Evolutionary conservation across 2,797 vertebrate species (phyloP).

Genomic region (Austrolebias charrua): DNA sequence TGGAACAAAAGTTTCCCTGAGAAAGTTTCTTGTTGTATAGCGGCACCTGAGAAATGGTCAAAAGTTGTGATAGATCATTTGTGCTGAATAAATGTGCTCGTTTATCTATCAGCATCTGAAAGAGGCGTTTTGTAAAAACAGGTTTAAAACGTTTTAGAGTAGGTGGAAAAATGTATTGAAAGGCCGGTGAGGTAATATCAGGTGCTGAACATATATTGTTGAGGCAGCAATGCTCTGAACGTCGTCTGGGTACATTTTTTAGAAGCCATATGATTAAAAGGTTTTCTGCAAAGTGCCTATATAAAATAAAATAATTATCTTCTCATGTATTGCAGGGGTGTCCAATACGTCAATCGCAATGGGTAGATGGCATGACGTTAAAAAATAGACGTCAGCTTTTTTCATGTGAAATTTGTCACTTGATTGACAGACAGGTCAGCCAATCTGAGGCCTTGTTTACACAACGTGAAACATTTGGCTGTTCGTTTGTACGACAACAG

Average conservation of each 20-base stretch:
- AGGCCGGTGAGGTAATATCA: slow-evolving; percentile 19
- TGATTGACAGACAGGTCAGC: too few species aligned
- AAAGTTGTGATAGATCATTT: neutral
- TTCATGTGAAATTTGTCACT: too few species aligned
- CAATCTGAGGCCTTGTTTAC: too few species aligned
- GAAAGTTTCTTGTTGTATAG: neutral
- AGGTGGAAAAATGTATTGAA: slow-evolving; percentile 5
- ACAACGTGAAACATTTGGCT: too few species aligned
- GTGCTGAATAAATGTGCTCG: neutral
- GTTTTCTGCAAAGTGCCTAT: too few species aligned
- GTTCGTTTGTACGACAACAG: too few species aligned
- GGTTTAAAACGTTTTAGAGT: slow-evolving; percentile 5
- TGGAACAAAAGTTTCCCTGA: neutral
- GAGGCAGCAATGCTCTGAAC: neutral
- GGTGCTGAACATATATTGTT: slow-evolving; percentile 4
- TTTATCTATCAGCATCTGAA: slow-evolving; percentile 9
- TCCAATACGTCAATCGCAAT: too few species aligned
- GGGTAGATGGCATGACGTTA: too few species aligned
- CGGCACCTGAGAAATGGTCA: too few species aligned
- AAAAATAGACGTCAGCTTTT: too few species aligned
- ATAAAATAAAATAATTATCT: too few species aligned
- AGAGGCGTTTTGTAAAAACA: slow-evolving; percentile 10
- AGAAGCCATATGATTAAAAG: neutral
- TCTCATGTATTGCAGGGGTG: too few species aligned
- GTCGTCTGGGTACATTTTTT: neutral